Evolutionary conservation across 1,140 invertebrate genomes (phyloP).

Genomic region (Idris sp.): DNA sequence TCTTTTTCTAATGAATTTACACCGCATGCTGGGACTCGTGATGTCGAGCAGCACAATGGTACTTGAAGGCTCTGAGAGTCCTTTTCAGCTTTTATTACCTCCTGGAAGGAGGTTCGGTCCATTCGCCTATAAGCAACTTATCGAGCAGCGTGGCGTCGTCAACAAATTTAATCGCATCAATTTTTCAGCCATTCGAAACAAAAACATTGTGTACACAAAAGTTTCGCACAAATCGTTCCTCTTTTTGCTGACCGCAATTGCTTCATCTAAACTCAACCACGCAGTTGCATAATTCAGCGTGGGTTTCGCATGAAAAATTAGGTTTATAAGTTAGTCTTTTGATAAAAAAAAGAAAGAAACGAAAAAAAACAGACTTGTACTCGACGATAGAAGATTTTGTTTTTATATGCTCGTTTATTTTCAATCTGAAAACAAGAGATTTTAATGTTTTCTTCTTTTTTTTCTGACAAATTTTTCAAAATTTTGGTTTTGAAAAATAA

Average conservation of each 20-base stretch:
- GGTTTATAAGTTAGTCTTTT: constrained; percentile 36
- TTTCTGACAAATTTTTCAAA: no score
- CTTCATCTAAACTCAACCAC: constrained; percentile 38
- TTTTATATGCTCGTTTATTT: constrained; percentile 8
- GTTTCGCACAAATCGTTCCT: constrained; percentile 40
- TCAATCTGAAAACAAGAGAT: no score
- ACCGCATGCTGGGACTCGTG: constrained; percentile 57
- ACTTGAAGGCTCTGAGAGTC: constrained; percentile 61
- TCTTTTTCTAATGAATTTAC: constrained; percentile 64
- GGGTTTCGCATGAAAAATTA: constrained; percentile 32
- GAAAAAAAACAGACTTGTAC: no score
- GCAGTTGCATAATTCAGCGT: constrained; percentile 45
- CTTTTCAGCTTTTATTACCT: constrained; percentile 61
- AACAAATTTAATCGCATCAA: constrained; percentile 60
- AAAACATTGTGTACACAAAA: constrained; percentile 47
- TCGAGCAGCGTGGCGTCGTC: constrained; percentile 58
- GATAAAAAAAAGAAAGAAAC: no score
- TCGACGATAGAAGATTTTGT: constrained; percentile 9
- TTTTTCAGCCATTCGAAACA: constrained; percentile 53
- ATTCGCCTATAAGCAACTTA: constrained; percentile 58
- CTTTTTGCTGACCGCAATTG: constrained; percentile 46
- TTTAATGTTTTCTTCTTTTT: no score
- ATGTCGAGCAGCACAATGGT: constrained; percentile 56
- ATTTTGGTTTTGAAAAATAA: no score
- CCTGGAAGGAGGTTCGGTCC: constrained; percentile 56